phyloP scores from a whole-genome alignment of 2,888 invertebrate genomes.

The Biston stratarius region DNA sequence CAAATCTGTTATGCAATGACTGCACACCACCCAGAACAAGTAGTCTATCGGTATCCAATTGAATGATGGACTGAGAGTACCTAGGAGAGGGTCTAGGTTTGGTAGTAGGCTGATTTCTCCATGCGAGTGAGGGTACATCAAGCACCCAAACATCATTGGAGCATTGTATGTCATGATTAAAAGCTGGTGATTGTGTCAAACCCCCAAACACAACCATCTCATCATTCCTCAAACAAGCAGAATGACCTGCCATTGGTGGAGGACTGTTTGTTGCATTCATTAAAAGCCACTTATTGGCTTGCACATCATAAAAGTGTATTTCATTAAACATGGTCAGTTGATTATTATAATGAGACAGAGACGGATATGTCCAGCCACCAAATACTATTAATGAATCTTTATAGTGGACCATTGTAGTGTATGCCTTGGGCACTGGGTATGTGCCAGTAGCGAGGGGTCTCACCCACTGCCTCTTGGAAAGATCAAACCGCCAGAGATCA shows the following conservation, averaged over 20 bases:
- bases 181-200: slow-evolving; percentile 83
- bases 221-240: slow-evolving; percentile 93
- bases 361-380: slow-evolving; percentile 98
- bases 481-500: slow-evolving; percentile 97
- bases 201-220: slow-evolving; percentile 95
- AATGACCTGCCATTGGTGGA: slow-evolving; percentile 96
- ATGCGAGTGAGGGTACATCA: slow-evolving; percentile 90
- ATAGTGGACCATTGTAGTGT: slow-evolving; percentile 96
- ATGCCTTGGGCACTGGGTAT: slow-evolving; percentile 98
- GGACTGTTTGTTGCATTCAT: slow-evolving; percentile 90
- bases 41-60: slow-evolving; percentile 91
- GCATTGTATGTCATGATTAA: slow-evolving; percentile 78
- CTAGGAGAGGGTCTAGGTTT: slow-evolving; percentile 91
- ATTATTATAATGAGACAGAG: slow-evolving; percentile 93
- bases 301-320: slow-evolving; percentile 94
- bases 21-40: slow-evolving; percentile 95
- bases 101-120: slow-evolving; percentile 91
- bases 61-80: slow-evolving; percentile 97
- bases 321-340: slow-evolving; percentile 96
- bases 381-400: slow-evolving; percentile 94
- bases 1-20: slow-evolving; percentile 91
- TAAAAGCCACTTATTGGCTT: slow-evolving; percentile 92
- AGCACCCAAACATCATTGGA: slow-evolving; percentile 97
- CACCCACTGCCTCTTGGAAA: slow-evolving; percentile 94
- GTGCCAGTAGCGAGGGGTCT: slow-evolving; percentile 93